These are phyloP conservation scores for Agrotis clavis DNA, from an alignment of 2,888 invertebrate genomes.

Conservation along the genomic window DNA sequence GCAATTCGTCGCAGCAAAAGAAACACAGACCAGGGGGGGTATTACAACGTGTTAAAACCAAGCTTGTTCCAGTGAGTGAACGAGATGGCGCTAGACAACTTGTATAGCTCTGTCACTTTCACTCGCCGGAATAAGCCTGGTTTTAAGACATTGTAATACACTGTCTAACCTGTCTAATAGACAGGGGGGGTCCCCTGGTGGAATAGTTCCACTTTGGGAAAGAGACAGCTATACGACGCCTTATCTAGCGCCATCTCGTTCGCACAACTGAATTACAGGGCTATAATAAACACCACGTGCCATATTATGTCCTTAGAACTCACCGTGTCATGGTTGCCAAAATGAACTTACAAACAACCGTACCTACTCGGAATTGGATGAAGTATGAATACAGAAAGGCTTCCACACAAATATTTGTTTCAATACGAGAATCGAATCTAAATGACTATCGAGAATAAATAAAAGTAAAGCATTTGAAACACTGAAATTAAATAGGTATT, in stretches of 20 bases:
- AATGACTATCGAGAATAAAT: not conserved
- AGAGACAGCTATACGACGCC: no score
- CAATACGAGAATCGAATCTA: slow-evolving; percentile 4
- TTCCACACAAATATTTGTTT: slow-evolving; percentile 14
- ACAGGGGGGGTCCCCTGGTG: no score
- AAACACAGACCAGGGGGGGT: not conserved
- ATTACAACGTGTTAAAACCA: no score
- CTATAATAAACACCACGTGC: not conserved
- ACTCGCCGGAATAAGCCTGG: no score
- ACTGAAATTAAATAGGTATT: slow-evolving; percentile 6
- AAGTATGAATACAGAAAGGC: slow-evolving; percentile 4
- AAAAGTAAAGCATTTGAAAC: slow-evolving; percentile 9
- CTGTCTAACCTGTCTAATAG: no score
- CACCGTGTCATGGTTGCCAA: slow-evolving; percentile 21
- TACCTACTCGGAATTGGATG: slow-evolving; percentile 6
- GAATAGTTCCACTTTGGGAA: no score
- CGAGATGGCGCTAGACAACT: no score
- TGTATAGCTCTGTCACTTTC: no score
- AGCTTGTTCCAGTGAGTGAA: no score
- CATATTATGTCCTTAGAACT: not conserved
- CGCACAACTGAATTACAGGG: no score
- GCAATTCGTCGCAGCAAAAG: not conserved
- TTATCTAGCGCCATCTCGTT: no score
- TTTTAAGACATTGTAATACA: no score
- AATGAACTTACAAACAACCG: slow-evolving; percentile 17